Conservation (phyloP, 2,797 vertebrate genomes). For the Luscinia luscinia region DNA sequence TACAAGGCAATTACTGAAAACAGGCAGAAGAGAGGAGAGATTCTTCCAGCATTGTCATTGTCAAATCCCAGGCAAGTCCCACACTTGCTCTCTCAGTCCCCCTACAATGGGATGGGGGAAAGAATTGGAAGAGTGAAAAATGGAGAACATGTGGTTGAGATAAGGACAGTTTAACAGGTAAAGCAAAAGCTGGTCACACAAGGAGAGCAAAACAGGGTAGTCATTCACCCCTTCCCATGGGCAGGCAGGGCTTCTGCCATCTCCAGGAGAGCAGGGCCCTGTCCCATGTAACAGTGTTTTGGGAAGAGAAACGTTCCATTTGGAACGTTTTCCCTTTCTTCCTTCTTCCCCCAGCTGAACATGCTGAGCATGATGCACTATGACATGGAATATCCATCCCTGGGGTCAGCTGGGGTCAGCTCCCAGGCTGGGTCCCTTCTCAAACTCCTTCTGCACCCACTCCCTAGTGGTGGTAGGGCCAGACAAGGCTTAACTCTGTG, state of each 20-base stretch:
- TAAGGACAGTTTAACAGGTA: background rate
- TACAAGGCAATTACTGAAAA: conserved; percentile 14
- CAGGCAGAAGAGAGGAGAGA: background rate
- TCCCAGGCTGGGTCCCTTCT: background rate
- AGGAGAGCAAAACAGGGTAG: background rate
- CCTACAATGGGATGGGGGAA: background rate
- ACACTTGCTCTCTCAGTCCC: background rate
- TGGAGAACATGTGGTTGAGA: background rate
- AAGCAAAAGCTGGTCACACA: background rate
- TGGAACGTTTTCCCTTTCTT: accelerated
- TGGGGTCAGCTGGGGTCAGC: background rate
- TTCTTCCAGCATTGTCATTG: background rate
- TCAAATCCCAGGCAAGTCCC: background rate
- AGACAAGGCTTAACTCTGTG: background rate
- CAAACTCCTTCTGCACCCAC: accelerated
- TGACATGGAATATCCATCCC: too few relatives aligned
- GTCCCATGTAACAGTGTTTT: background rate
- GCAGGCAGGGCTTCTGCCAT: background rate
- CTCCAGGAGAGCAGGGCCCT: too few relatives aligned
- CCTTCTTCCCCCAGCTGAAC: too few relatives aligned
- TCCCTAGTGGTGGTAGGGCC: accelerated
- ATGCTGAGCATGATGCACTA: background rate
- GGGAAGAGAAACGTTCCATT: background rate
- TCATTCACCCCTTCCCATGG: background rate
- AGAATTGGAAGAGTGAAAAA: background rate